These are phyloP conservation scores for Trialeurodes vaporariorum DNA, from an alignment of 1,140 invertebrate genomes.

Conservation along the genomic window DNA sequence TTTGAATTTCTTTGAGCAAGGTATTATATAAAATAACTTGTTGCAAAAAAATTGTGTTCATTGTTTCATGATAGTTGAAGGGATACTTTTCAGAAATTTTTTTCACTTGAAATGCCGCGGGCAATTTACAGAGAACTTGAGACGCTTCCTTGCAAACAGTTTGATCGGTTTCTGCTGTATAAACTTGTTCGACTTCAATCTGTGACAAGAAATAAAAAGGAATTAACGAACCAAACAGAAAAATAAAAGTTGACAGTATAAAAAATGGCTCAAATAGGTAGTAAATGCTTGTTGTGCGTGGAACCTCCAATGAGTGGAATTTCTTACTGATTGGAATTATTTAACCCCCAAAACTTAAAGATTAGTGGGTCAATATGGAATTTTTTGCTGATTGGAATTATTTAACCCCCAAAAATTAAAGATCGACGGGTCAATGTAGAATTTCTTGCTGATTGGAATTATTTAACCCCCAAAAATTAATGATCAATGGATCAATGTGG, in stretches of 20 bases:
- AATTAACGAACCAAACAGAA: background rate
- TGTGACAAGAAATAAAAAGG: background rate
- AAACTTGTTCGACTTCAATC: background rate
- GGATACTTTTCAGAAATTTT: slow-evolving; percentile 58
- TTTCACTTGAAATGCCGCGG: slow-evolving; percentile 56
- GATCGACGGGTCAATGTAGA: no score
- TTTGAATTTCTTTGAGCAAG: slow-evolving; percentile 57
- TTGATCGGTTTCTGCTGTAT: slow-evolving; percentile 5
- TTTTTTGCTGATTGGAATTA: no score
- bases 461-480: no score
- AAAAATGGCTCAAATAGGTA: background rate
- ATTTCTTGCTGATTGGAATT: no score
- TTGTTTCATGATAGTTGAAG: slow-evolving; percentile 68
- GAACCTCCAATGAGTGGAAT: no score
- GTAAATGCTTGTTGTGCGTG: slow-evolving; percentile 3
- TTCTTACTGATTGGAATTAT: no score
- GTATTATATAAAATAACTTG: slow-evolving; percentile 86
- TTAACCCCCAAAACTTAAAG: no score
- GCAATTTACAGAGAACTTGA: slow-evolving; percentile 60
- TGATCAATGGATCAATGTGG: no score
- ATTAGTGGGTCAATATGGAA: no score
- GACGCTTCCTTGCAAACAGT: slow-evolving; percentile 33
- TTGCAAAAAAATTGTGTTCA: slow-evolving; percentile 88
- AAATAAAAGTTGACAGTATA: background rate
- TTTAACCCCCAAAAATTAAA: no score